phyloP scores from a whole-genome alignment of 2,113 vertebrate genomes.

The Tricholaema leucomelas region DNA sequence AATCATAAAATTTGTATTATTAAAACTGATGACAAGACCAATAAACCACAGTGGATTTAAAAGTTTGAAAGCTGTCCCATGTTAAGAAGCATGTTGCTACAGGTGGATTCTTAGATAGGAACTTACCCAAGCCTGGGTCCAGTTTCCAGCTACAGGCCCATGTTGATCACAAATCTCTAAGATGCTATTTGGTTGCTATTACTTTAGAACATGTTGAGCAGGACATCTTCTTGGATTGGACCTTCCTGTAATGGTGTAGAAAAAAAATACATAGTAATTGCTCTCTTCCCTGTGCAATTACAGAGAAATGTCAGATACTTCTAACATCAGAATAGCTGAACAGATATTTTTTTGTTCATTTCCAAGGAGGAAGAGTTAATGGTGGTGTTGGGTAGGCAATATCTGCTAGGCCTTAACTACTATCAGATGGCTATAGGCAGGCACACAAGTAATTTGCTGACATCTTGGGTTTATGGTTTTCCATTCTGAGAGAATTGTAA shows the following conservation, averaged over 20 bases:
- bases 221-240: background rate
- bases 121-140: background rate
- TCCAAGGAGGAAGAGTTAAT: background rate
- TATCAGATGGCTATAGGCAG: background rate
- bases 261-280: background rate
- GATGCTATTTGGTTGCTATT: background rate
- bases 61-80: background rate
- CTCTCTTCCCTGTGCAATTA: background rate
- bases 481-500: background rate
- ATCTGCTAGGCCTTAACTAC: background rate
- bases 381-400: background rate
- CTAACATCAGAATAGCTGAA: background rate
- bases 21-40: conserved; percentile 18
- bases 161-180: background rate
- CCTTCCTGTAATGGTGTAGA: background rate
- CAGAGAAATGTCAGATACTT: background rate
- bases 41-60: background rate
- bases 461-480: background rate
- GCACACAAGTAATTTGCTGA: background rate
- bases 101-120: background rate
- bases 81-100: background rate
- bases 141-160: background rate
- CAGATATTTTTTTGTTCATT: background rate
- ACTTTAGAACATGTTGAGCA: background rate
- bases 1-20: background rate